Percentiles rank a stretch among this genome's conserved stretches.
phyloP scores from a whole-genome alignment of 2,113 vertebrate species.

The Tychaedon coryphoeus region DNA sequence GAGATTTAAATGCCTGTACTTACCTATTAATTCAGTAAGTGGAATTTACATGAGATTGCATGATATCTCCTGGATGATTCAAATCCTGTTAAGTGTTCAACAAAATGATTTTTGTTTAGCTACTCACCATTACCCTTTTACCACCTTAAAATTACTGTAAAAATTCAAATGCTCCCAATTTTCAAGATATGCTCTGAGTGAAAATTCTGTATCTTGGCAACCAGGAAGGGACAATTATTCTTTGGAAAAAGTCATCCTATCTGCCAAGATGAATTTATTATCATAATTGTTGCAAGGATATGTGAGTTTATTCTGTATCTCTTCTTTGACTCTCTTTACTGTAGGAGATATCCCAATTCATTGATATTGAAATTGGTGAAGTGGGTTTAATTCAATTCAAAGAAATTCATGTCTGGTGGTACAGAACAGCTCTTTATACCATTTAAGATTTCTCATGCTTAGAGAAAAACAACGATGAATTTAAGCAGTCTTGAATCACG shows the following conservation, averaged over 20 bases:
- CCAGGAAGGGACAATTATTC: not conserved
- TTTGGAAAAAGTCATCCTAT: not conserved
- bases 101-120: not conserved
- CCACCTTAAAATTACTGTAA: not conserved
- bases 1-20: not conserved
- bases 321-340: not conserved
- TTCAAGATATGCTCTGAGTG: not conserved
- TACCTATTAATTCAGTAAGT: not conserved
- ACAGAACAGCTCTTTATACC: not conserved
- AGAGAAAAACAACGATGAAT: not conserved
- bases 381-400: not conserved
- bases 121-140: not conserved
- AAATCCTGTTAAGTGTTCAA: not conserved
- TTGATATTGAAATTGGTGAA: not conserved
- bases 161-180: not conserved
- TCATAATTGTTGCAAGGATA: not conserved
- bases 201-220: constrained; percentile 35
- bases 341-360: not conserved
- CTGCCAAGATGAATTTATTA: constrained; percentile 20
- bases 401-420: not conserved
- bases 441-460: not conserved
- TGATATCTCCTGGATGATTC: not conserved
- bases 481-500: not conserved
- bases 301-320: not conserved
- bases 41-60: not conserved